Conservation (phyloP, 1,140 invertebrate genomes). For the Apis mellifera region DNA sequence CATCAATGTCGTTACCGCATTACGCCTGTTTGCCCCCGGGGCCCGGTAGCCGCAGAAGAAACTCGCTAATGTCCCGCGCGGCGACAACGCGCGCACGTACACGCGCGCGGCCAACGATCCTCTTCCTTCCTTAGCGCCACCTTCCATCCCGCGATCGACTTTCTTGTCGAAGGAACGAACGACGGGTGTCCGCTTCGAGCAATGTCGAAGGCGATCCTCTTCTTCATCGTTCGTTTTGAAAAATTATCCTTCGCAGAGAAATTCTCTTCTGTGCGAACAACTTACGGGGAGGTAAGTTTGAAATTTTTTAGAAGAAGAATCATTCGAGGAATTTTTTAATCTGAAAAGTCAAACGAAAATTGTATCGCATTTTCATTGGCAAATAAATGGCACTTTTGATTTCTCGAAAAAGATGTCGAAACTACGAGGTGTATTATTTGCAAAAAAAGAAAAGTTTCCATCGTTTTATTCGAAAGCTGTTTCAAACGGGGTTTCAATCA, state of each 20-base stretch:
- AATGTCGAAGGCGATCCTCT: background rate
- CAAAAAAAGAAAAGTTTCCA: too few relatives aligned
- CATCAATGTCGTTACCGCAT: constrained; percentile 76
- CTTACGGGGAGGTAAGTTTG: too few relatives aligned
- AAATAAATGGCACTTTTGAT: too few relatives aligned
- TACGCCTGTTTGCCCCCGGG: constrained; percentile 68
- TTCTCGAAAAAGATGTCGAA: too few relatives aligned
- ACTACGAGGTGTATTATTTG: too few relatives aligned
- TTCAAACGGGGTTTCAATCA: background rate
- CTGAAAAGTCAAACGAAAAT: too few relatives aligned
- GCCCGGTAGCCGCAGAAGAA: constrained; percentile 44
- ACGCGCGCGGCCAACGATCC: background rate
- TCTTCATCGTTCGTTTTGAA: background rate
- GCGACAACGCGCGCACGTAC: constrained; percentile 49
- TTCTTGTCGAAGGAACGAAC: constrained; percentile 26
- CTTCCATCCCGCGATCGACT: constrained; percentile 26
- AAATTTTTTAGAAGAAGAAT: too few relatives aligned
- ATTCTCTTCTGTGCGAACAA: background rate
- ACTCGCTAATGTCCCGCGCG: constrained; percentile 60
- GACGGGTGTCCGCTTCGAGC: constrained; percentile 35
- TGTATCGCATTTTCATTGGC: too few relatives aligned
- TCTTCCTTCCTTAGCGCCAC: constrained; percentile 37
- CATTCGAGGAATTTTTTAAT: too few relatives aligned
- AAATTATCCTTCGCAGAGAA: background rate
- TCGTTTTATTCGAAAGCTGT: background rate